Conservation (phyloP, 2,797 vertebrate genomes). For the Cichlasoma orientale region DNA sequence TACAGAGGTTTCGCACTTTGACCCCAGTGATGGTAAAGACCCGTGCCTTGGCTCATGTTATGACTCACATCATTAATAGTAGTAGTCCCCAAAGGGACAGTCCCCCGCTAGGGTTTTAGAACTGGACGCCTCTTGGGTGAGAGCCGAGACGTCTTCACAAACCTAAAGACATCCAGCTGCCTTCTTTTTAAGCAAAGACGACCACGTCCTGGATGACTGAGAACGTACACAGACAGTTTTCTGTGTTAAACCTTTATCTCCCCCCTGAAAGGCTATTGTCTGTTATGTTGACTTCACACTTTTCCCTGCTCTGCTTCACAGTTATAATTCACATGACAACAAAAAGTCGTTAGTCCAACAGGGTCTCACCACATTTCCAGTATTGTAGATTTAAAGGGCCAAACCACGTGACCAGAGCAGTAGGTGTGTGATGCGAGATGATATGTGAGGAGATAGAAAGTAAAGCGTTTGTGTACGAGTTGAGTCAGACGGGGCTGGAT, state of each 20-base stretch:
- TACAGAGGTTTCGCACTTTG: too few relatives aligned
- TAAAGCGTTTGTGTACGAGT: slow-evolving; percentile 6
- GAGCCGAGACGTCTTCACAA: not conserved
- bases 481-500: slow-evolving; percentile 28
- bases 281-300: too few relatives aligned
- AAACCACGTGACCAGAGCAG: not conserved
- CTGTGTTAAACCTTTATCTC: too few relatives aligned
- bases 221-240: too few relatives aligned
- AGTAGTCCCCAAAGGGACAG: not conserved
- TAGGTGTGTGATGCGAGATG: not conserved
- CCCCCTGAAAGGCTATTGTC: too few relatives aligned
- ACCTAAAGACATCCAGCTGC: not conserved
- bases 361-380: not conserved
- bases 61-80: not conserved
- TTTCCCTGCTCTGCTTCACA: too few relatives aligned
- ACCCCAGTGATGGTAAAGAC: too few relatives aligned
- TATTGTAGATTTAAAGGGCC: not conserved
- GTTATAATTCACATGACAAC: too few relatives aligned
- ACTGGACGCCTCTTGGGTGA: not conserved
- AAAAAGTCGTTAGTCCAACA: too few relatives aligned
- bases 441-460: not conserved
- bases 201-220: too few relatives aligned
- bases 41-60: not conserved
- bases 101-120: not conserved
- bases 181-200: not conserved